phyloP scores from a whole-genome alignment of 2,888 invertebrate genomes.

The Strigamia crassipes region DNA sequence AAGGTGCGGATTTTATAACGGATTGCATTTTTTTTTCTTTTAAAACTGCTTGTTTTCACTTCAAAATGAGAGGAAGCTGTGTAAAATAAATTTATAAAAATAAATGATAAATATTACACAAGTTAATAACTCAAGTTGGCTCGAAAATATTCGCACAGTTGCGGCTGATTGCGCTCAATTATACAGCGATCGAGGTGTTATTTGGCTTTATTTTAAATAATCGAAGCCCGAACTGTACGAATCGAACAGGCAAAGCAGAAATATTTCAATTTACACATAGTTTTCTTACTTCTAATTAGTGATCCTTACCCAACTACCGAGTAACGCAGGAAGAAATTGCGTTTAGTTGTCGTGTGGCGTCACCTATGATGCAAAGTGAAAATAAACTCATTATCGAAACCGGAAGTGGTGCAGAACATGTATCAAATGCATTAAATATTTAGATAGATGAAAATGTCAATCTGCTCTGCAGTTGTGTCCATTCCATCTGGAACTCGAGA shows the following conservation, averaged over 20 bases:
- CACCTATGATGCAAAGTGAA: not conserved
- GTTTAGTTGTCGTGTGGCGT: not conserved
- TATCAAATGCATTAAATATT: no score
- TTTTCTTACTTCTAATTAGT: not conserved
- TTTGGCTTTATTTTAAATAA: no score
- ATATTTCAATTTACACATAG: not conserved
- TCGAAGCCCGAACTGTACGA: no score
- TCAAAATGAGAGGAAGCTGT: not conserved
- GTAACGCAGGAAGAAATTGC: not conserved
- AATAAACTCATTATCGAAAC: constrained; percentile 3
- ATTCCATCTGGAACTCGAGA: no score
- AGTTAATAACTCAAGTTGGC: not conserved
- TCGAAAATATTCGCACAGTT: no score
- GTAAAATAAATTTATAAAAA: not conserved
- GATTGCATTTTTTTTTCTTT: not conserved
- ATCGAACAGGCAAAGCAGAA: no score
- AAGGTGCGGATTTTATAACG: not conserved
- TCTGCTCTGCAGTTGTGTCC: no score
- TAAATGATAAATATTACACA: not conserved
- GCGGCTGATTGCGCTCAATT: no score
- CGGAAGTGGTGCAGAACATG: not conserved
- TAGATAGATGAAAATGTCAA: no score
- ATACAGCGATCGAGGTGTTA: no score
- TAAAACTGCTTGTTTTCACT: not conserved
- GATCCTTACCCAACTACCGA: not conserved